phyloP scores from a whole-genome alignment of 2,797 vertebrate species.

The Etheostoma perlongum region DNA sequence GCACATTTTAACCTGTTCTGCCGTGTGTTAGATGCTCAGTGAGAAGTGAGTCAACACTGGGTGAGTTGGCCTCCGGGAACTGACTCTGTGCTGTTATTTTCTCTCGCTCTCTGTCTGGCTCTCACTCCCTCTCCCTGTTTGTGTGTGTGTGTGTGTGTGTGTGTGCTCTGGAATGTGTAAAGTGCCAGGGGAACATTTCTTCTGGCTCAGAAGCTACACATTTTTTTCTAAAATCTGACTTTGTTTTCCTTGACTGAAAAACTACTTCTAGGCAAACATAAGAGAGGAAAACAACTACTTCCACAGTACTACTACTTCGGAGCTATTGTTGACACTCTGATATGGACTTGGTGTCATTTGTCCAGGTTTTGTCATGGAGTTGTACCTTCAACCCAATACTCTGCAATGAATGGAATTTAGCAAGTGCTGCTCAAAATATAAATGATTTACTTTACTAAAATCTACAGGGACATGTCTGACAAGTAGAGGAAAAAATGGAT shows the following conservation, averaged over 20 bases:
- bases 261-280: background rate
- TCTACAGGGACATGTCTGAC: background rate
- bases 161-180: constrained; percentile 44
- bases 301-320: no score
- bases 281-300: background rate
- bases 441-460: background rate
- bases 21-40: background rate
- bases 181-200: background rate
- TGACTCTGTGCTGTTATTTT: background rate
- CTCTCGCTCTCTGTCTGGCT: background rate
- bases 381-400: background rate
- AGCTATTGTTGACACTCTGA: background rate
- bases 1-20: constrained; percentile 2
- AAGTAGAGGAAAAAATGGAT: background rate
- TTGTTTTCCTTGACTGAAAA: background rate
- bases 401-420: background rate
- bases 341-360: background rate
- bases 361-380: background rate
- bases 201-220: background rate
- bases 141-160: constrained; percentile 29
- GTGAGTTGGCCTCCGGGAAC: constrained; percentile 8
- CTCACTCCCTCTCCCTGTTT: constrained; percentile 1
- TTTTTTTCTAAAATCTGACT: background rate
- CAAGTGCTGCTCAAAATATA: background rate
- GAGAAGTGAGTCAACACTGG: constrained; percentile 38